These are phyloP conservation scores for Brachionus plicatilis DNA, from an alignment of 1,140 invertebrate species.

Conservation along the genomic window DNA sequence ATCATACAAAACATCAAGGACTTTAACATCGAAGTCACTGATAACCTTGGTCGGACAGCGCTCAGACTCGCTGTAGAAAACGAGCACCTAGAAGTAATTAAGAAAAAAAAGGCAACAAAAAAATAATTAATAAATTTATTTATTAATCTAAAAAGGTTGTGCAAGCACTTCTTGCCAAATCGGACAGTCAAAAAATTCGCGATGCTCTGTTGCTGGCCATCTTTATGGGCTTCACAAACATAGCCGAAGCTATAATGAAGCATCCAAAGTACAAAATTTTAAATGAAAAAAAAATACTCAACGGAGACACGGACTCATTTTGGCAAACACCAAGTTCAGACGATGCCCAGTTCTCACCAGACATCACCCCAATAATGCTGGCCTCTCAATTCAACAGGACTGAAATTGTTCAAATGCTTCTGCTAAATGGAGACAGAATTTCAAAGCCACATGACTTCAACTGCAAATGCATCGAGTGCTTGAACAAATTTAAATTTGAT, in stretches of 20 bases:
- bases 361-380: constrained; percentile 49
- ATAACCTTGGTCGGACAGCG: constrained; percentile 49
- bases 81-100: constrained; percentile 52
- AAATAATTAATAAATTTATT: neutral
- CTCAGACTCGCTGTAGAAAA: constrained; percentile 50
- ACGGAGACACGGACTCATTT: constrained; percentile 34
- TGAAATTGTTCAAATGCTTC: constrained; percentile 49
- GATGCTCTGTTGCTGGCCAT: constrained; percentile 53
- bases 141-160: constrained; percentile 6
- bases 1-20: constrained; percentile 47
- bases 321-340: constrained; percentile 38
- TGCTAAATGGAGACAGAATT: constrained; percentile 53
- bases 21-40: constrained; percentile 49
- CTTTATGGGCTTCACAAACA: constrained; percentile 52
- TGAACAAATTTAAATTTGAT: constrained; percentile 56
- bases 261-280: constrained; percentile 48
- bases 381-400: constrained; percentile 50
- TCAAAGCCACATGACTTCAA: constrained; percentile 61
- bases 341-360: constrained; percentile 47
- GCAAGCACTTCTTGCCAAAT: constrained; percentile 45
- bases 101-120: constrained; percentile 41
- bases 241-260: constrained; percentile 52
- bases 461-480: constrained; percentile 61
- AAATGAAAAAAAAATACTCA: constrained; percentile 34
- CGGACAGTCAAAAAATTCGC: constrained; percentile 49